These are phyloP conservation scores for Hormiphora californensis DNA, from an alignment of 37 sponge, comb jelly and placozoan species.

Conservation along the genomic window DNA sequence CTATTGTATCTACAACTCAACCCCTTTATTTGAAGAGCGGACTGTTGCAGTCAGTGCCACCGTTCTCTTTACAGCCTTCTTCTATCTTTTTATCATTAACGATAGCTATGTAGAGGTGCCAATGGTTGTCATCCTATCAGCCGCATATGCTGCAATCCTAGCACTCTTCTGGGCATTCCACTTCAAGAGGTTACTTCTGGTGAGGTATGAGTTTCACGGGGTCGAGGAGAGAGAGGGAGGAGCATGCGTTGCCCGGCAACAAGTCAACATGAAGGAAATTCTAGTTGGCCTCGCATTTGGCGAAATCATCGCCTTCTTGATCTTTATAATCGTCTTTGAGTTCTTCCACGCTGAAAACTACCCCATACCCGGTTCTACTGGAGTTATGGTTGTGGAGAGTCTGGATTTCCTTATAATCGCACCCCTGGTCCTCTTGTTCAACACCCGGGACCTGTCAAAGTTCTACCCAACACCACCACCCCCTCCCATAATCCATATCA, in stretches of 20 bases:
- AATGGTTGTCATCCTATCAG: slow-evolving; percentile 3
- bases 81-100: slow-evolving; percentile 9
- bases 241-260: not conserved
- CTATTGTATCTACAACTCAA: slow-evolving; percentile 42
- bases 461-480: slow-evolving; percentile 38
- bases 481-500: slow-evolving; percentile 17
- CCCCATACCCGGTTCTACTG: slow-evolving; percentile 22
- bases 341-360: slow-evolving; percentile 40
- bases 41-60: not conserved
- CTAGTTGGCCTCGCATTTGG: slow-evolving; percentile 12
- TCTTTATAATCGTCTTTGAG: slow-evolving; percentile 18
- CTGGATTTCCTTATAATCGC: slow-evolving; percentile 21
- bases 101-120: slow-evolving; percentile 44
- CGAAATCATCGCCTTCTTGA: slow-evolving; percentile 1
- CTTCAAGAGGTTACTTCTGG: not conserved
- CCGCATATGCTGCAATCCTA: slow-evolving; percentile 12
- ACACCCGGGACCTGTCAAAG: slow-evolving; percentile 14
- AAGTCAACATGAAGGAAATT: slow-evolving; percentile 13
- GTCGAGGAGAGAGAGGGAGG: not conserved
- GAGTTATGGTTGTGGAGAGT: not conserved
- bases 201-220: slow-evolving; percentile 21
- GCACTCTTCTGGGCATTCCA: slow-evolving; percentile 33
- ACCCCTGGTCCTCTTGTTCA: not conserved
- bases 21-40: not conserved
- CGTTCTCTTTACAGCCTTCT: not conserved